phyloP scores from a whole-genome alignment of 1,140 invertebrate genomes.

The Rhagoletis zephyria region DNA sequence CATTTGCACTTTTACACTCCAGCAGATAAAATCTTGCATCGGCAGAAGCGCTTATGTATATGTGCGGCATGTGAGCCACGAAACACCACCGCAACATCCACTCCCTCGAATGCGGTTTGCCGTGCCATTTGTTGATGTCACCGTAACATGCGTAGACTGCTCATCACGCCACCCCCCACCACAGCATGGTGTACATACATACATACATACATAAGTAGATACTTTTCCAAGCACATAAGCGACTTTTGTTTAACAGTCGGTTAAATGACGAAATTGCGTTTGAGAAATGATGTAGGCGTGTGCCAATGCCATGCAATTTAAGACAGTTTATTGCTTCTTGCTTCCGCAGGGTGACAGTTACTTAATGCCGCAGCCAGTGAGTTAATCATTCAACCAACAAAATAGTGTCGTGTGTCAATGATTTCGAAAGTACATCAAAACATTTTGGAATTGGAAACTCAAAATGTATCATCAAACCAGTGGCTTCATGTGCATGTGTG shows the following conservation, averaged over 20 bases:
- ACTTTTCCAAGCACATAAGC: background rate
- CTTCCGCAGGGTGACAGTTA: constrained; percentile 20
- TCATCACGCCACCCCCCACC: background rate
- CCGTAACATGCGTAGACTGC: constrained; percentile 6
- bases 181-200: background rate
- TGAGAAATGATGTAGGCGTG: constrained; percentile 48
- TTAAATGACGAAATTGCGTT: background rate
- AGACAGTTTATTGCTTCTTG: constrained; percentile 29
- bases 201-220: too few species aligned
- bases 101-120: background rate
- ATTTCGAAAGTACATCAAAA: background rate
- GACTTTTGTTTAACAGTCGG: background rate
- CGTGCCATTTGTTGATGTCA: constrained; percentile 33
- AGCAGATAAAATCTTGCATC: background rate
- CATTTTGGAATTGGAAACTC: constrained; percentile 22
- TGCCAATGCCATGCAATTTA: constrained; percentile 7
- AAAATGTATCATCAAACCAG: too few species aligned
- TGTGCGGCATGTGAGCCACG: background rate
- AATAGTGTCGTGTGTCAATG: background rate
- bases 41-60: too few species aligned
- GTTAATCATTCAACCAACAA: constrained; percentile 2
- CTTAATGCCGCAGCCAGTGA: background rate
- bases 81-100: background rate
- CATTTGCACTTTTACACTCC: background rate
- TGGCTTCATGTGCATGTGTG: background rate